Percentiles rank a stretch among this genome's conserved stretches.
phyloP scores from a whole-genome alignment of 2,113 vertebrate genomes.

The Apistogramma diplotaenia region DNA sequence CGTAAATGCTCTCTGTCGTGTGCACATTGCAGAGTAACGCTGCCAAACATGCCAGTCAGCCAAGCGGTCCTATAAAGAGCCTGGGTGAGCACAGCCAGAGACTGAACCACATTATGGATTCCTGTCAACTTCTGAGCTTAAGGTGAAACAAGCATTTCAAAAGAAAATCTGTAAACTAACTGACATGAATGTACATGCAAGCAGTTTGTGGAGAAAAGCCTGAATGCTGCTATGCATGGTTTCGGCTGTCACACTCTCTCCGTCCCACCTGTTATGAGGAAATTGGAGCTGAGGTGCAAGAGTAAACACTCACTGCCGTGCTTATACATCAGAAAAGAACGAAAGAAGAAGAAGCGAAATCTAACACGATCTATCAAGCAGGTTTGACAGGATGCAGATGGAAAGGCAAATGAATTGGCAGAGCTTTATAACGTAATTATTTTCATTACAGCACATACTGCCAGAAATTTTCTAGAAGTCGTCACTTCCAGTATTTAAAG shows the following conservation, averaged over 20 bases:
- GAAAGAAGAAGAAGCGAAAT: neutral
- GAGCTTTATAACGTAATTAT: neutral
- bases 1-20: constrained; percentile 54
- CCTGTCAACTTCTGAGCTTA: neutral
- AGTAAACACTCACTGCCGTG: neutral
- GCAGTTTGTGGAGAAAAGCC: neutral
- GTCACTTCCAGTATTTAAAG: neutral
- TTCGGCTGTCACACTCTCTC: constrained; percentile 15
- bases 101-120: constrained; percentile 6
- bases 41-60: constrained; percentile 55
- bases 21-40: constrained; percentile 3
- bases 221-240: neutral
- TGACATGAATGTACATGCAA: neutral
- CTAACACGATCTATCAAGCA: neutral
- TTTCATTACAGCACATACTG: neutral
- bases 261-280: constrained; percentile 24
- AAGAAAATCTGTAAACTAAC: neutral
- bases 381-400: neutral
- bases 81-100: neutral
- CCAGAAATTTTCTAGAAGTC: neutral
- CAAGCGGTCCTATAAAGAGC: neutral
- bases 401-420: neutral
- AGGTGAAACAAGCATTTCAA: neutral
- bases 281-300: constrained; percentile 33
- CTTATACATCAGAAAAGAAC: neutral